phyloP scores from a whole-genome alignment of 1,140 invertebrate species.

The Bilobella aurantiaca region DNA sequence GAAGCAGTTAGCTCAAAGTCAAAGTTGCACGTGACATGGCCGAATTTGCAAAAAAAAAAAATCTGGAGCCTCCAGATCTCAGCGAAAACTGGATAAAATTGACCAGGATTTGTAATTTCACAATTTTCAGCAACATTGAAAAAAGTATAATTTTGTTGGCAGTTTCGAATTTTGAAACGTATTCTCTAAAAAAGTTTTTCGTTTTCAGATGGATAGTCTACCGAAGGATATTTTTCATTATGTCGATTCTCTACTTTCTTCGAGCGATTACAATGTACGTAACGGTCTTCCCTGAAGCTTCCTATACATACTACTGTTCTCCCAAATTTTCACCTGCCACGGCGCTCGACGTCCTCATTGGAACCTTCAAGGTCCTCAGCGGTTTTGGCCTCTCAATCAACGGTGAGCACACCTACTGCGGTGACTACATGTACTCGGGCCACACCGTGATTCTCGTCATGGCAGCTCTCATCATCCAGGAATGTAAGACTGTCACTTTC shows the following conservation, averaged over 20 bases:
- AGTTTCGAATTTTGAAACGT: too few species aligned
- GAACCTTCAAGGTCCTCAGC: conserved; percentile 65
- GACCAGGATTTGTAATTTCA: too few species aligned
- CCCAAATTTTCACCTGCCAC: conserved; percentile 64
- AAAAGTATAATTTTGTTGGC: too few species aligned
- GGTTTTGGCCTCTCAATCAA: conserved; percentile 83
- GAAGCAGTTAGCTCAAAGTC: too few species aligned
- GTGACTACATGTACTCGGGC: conserved; percentile 34
- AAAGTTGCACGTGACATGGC: too few species aligned
- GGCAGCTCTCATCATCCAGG: conserved; percentile 32
- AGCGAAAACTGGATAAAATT: too few species aligned
- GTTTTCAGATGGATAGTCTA: conserved; percentile 65
- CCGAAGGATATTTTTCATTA: conserved; percentile 66
- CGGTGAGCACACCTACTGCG: conserved; percentile 72
- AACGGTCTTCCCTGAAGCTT: conserved; percentile 53
- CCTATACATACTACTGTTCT: conserved; percentile 69
- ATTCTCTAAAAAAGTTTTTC: too few species aligned
- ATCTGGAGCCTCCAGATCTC: too few species aligned
- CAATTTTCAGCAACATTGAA: too few species aligned
- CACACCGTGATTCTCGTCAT: conserved; percentile 34
- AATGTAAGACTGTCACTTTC: conserved; percentile 36
- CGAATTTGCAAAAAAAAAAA: too few species aligned
- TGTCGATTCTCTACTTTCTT: conserved; percentile 74
- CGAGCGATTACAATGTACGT: conserved; percentile 79
- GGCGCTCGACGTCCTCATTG: conserved; percentile 43